Evolutionary conservation across 1,140 invertebrate genomes (phyloP).

Genomic region (Eriosoma lanigerum): DNA sequence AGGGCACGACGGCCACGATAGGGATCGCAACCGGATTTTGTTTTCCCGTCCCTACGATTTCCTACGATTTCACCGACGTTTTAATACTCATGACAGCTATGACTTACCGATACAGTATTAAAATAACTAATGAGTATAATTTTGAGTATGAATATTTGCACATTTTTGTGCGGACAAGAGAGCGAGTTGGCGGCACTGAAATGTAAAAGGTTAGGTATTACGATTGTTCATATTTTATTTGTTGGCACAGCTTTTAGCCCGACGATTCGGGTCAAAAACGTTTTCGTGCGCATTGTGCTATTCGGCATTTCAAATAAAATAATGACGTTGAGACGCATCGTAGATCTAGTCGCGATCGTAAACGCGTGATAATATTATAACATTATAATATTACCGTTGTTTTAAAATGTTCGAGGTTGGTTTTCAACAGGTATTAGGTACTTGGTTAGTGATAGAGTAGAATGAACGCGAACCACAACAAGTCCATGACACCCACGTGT

Average conservation of each 20-base stretch:
- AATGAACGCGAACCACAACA: slow-evolving; percentile 11
- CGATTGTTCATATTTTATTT: background rate
- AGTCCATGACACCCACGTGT: slow-evolving; percentile 4
- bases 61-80: too few relatives aligned
- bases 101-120: too few relatives aligned
- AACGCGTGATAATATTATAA: background rate
- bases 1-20: background rate
- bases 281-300: too few relatives aligned
- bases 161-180: background rate
- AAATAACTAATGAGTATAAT: too few relatives aligned
- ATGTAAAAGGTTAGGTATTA: background rate
- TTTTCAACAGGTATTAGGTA: slow-evolving; percentile 44
- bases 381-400: background rate
- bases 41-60: too few relatives aligned
- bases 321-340: background rate
- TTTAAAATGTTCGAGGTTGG: slow-evolving; percentile 37
- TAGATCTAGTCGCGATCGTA: background rate
- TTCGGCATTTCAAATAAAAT: background rate
- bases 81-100: too few relatives aligned
- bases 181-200: too few relatives aligned
- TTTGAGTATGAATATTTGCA: too few relatives aligned
- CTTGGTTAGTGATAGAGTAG: background rate
- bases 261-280: background rate
- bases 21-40: background rate
- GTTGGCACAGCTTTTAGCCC: background rate